Conservation (phyloP, 2,797 vertebrate genomes). For the Phyllotis vaccarum region DNA sequence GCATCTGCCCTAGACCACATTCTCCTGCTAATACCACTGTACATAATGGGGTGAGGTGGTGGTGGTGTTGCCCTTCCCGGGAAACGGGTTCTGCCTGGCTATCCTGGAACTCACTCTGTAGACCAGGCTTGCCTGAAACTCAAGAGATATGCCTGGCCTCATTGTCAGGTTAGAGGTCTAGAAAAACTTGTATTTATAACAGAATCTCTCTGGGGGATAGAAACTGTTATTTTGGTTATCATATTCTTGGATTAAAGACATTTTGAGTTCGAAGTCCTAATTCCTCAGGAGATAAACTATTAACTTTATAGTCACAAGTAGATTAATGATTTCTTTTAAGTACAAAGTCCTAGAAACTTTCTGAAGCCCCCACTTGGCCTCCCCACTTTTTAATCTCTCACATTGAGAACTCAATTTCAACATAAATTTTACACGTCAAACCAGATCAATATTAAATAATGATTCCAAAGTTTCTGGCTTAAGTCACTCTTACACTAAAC, state of each 20-base stretch:
- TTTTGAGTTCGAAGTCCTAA: not conserved
- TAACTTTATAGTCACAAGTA: not conserved
- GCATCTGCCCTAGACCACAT: not conserved
- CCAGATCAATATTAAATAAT: not conserved
- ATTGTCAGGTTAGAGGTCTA: not conserved
- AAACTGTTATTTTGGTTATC: not conserved
- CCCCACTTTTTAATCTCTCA: not conserved
- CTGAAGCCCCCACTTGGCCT: not conserved
- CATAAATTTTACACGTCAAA: not conserved
- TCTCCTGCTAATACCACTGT: not conserved
- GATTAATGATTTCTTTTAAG: not conserved
- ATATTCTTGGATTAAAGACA: not conserved
- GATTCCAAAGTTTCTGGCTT: not conserved
- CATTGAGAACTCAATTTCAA: not conserved
- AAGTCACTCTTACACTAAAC: slow-evolving; percentile 8
- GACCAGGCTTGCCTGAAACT: not conserved
- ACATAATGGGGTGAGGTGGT: not conserved
- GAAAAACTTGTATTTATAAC: not conserved
- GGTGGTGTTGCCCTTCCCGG: too few relatives aligned
- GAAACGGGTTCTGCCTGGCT: too few relatives aligned
- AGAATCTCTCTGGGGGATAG: not conserved
- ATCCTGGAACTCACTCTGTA: not conserved
- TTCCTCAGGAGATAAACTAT: not conserved
- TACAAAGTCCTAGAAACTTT: not conserved
- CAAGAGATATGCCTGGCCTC: not conserved